Base-by-base conservation (phyloP, 1,140 invertebrate species). In the Gonatopus flavifemur region DNA sequence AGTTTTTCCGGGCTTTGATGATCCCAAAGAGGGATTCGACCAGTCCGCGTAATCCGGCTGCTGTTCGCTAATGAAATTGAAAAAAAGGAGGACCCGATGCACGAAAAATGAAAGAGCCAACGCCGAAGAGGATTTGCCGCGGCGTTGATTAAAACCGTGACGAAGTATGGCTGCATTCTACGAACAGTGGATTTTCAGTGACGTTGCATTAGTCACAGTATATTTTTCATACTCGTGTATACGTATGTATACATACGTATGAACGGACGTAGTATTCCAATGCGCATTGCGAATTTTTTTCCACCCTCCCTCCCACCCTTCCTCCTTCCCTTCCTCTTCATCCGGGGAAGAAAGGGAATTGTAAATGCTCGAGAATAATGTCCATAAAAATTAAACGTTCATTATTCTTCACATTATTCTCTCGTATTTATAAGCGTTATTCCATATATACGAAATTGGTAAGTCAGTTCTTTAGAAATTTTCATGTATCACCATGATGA, bases 21-120 rank as follows among this genome's bases (percentile, higher is more conserved):
- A 73, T 73, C 68, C 68, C 55, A 52, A 65, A 66, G 63, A 65
- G 65, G 57, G 67, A 70, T 65, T 62, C 58, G 43, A 57, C 56
- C 21, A 25, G 50, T 47, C 57, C 48, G 61, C 55, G 64, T 72
- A 74, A 73, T 74, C 72, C 67, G 62, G 43, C 69, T 74, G 70
- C 64, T 69, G 62, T 70, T 71, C 66, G 63, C 65, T 74, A 74
- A 74, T 74, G 69, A 74, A 74, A 74, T 72, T 70, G 49, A 69
- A 72, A 66, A 70, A 69, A 61, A 19, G 36, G 30, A 30, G 13
- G 40, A 21, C 24, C 18, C 30, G 49, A 56, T 49, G 42, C 42
- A 40, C 28, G 49, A 64, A 62, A 48, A 67, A 58, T 52, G 57
- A 49, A 56, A 57, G 50, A 70, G 64, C 38, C 53, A 59, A 62